Conservation (phyloP, 1,140 invertebrate genomes). For the Listronotus bonariensis region DNA sequence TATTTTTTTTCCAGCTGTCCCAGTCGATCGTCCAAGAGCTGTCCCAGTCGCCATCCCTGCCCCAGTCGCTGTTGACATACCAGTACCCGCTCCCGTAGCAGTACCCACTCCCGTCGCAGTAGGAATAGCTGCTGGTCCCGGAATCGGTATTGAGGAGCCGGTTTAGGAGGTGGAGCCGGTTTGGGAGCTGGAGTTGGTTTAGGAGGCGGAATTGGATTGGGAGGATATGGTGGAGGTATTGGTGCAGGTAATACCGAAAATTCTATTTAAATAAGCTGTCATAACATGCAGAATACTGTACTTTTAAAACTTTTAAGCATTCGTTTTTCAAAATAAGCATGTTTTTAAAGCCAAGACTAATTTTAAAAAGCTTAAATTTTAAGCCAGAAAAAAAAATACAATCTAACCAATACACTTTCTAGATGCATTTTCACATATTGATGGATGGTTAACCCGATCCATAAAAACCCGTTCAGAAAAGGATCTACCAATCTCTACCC, state of each 20-base stretch:
- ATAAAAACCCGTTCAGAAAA: too few species aligned
- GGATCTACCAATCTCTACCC: too few species aligned
- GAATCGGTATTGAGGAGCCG: constrained; percentile 12
- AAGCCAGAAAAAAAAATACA: too few species aligned
- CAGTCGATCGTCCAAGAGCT: constrained; percentile 21
- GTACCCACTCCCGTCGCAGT: constrained; percentile 24
- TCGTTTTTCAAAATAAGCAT: too few species aligned
- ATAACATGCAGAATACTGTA: too few species aligned
- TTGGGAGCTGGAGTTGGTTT: constrained; percentile 17
- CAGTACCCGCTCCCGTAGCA: constrained; percentile 27
- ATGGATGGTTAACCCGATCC: too few species aligned
- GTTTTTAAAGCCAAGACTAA: too few species aligned
- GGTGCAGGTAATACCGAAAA: background rate
- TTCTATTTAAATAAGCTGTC: too few species aligned
- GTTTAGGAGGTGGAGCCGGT: constrained; percentile 8
- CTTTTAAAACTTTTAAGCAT: too few species aligned
- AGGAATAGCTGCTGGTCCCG: constrained; percentile 4
- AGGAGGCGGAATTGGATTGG: constrained; percentile 4
- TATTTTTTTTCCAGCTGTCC: constrained; percentile 16
- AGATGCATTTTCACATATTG: too few species aligned
- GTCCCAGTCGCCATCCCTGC: constrained; percentile 17
- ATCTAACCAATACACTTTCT: too few species aligned
- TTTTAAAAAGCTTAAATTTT: too few species aligned
- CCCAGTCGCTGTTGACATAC: constrained; percentile 23
- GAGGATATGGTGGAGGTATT: constrained; percentile 5